Evolutionary conservation across 1,140 invertebrate species (phyloP).

Genomic region (Nasonia giraulti): DNA sequence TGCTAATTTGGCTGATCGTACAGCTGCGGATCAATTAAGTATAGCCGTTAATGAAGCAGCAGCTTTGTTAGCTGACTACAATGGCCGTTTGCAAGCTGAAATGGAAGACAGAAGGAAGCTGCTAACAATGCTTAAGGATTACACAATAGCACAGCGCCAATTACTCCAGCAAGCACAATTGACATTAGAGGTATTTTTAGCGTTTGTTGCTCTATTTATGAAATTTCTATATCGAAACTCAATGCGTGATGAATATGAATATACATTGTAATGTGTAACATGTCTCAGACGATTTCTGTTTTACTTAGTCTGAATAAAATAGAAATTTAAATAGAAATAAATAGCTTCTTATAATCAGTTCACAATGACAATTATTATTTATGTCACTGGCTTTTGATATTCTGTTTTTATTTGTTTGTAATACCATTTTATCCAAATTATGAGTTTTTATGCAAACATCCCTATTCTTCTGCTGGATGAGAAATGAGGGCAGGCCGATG

Average conservation of each 20-base stretch:
- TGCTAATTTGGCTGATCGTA: conserved; percentile 86
- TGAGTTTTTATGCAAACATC: no score
- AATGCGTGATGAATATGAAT: background rate
- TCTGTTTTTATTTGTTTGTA: no score
- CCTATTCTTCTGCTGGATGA: no score
- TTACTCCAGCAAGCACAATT: conserved; percentile 88
- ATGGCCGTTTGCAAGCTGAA: conserved; percentile 87
- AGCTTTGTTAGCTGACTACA: conserved; percentile 90
- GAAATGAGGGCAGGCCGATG: no score
- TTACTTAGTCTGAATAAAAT: background rate
- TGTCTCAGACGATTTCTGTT: background rate
- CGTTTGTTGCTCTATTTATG: background rate
- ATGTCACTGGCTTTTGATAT: no score
- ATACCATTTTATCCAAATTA: no score
- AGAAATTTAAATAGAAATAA: no score
- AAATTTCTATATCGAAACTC: background rate
- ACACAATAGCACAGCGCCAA: conserved; percentile 88
- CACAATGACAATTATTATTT: no score
- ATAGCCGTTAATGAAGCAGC: conserved; percentile 91
- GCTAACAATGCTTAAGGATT: conserved; percentile 90
- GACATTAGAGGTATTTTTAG: conserved; percentile 83
- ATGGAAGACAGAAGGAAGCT: conserved; percentile 91
- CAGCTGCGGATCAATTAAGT: conserved; percentile 82
- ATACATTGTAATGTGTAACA: background rate
- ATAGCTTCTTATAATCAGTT: no score